Conservation (phyloP, 2,797 vertebrate species). For the Phrynocephalus vlangalii region DNA sequence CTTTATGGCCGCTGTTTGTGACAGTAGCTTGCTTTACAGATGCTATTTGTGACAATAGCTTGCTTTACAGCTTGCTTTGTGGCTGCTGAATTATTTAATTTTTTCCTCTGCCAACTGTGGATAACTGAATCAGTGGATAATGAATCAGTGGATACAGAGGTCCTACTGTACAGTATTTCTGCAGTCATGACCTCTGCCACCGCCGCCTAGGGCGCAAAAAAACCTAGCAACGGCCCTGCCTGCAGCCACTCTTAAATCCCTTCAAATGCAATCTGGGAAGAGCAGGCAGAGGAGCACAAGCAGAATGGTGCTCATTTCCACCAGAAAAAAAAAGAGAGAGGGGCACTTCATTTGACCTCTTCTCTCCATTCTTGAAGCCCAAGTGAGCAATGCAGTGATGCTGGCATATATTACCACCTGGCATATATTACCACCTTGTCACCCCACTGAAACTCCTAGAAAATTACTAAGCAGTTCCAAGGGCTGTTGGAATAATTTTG, state of each 20-base stretch:
- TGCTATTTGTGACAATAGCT: too few species aligned
- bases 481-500: conserved; percentile 53
- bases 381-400: neutral
- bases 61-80: too few species aligned
- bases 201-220: too few species aligned
- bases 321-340: neutral
- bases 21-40: too few species aligned
- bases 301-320: neutral
- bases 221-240: too few species aligned
- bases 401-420: conserved; percentile 49
- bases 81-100: too few species aligned
- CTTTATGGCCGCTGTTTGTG: too few species aligned
- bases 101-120: too few species aligned
- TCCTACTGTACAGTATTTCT: too few species aligned
- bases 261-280: neutral
- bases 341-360: neutral
- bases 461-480: conserved; percentile 12
- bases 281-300: neutral
- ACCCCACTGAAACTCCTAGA: conserved; percentile 15
- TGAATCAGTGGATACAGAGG: too few species aligned
- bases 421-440: conserved; percentile 46
- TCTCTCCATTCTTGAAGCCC: neutral
- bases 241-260: neutral
- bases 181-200: too few species aligned
- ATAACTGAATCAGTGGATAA: too few species aligned